These are phyloP conservation scores for Sarcophaga peregrina DNA, from an alignment of 1,140 invertebrate species.

Conservation along the genomic window DNA sequence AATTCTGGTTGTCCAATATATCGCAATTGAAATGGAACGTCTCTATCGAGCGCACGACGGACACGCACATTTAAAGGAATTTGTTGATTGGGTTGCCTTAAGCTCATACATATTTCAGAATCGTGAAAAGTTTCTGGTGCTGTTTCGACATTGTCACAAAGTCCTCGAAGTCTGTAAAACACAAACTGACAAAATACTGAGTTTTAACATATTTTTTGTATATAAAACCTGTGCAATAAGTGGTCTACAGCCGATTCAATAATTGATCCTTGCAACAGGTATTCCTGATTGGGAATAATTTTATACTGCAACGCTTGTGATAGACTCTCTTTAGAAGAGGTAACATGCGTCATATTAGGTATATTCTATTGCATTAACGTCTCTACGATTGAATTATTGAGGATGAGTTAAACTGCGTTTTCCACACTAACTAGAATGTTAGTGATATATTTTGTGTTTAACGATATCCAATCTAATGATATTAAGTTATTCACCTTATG, in stretches of 20 bases:
- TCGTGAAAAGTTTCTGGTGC: constrained; percentile 92
- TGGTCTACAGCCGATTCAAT: constrained; percentile 91
- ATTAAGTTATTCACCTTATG: no score
- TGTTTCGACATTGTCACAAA: constrained; percentile 94
- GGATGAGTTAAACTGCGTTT: no score
- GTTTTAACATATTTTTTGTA: background rate
- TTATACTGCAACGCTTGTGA: constrained; percentile 82
- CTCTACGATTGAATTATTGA: no score
- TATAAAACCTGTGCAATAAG: constrained; percentile 80
- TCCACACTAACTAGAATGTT: no score
- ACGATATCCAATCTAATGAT: no score
- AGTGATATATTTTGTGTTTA: no score
- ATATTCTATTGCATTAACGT: no score
- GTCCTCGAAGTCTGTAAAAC: constrained; percentile 76
- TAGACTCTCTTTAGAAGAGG: constrained; percentile 81
- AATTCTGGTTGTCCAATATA: constrained; percentile 92
- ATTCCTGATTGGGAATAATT: constrained; percentile 90
- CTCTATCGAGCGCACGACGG: constrained; percentile 76
- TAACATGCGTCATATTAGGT: constrained; percentile 55
- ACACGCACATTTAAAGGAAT: constrained; percentile 78
- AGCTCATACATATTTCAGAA: constrained; percentile 86
- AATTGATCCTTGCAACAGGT: constrained; percentile 91
- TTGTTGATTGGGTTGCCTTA: constrained; percentile 71
- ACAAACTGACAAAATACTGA: constrained; percentile 14
- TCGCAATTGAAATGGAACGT: constrained; percentile 87